Evolutionary conservation across 2,888 invertebrate species (phyloP).

Genomic region (Parasteatoda lunata): DNA sequence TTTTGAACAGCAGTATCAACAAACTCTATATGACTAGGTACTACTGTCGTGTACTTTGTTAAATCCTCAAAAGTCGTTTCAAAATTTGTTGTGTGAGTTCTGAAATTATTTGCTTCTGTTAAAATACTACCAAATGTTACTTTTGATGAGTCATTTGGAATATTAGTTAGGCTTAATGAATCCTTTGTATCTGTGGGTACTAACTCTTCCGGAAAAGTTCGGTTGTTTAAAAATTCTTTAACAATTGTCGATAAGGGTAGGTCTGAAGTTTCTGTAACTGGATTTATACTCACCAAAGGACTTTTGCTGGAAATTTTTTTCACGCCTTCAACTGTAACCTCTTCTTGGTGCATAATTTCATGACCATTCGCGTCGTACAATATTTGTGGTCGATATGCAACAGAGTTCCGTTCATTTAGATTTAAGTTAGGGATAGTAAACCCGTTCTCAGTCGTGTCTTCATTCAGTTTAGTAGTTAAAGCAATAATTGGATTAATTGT

Average conservation of each 20-base stretch:
- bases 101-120: too few species aligned
- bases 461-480: conserved; percentile 50
- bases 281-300: too few species aligned
- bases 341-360: conserved; percentile 64
- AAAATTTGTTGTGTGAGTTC: too few species aligned
- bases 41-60: neutral
- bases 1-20: neutral
- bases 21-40: too few species aligned
- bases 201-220: too few species aligned
- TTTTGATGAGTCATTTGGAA: too few species aligned
- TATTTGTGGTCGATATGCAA: conserved; percentile 28
- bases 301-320: neutral
- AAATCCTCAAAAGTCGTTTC: neutral
- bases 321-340: neutral
- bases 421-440: conserved; percentile 58
- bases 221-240: too few species aligned
- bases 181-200: too few species aligned
- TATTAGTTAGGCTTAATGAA: too few species aligned
- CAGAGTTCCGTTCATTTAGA: conserved; percentile 8
- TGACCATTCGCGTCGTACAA: conserved; percentile 61
- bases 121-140: too few species aligned
- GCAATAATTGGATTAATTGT: conserved; percentile 40
- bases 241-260: too few species aligned
- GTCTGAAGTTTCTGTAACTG: too few species aligned
- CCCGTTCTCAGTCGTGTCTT: conserved; percentile 56